Conservation (phyloP, 2,797 vertebrate genomes). For the Phylloscopus collybita region DNA sequence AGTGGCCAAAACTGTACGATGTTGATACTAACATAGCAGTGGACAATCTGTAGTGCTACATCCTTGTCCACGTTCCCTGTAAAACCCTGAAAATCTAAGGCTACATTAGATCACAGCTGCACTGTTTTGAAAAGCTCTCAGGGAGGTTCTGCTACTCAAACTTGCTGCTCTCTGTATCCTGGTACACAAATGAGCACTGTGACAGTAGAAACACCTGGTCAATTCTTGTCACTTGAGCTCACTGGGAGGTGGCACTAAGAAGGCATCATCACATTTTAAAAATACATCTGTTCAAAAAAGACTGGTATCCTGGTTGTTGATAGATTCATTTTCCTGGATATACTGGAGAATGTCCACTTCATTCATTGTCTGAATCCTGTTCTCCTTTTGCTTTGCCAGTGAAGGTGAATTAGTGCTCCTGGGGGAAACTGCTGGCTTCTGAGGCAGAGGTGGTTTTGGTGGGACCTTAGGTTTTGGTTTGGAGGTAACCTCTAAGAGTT, state of each 20-base stretch:
- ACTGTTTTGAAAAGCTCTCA: background rate
- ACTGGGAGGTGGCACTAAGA: background rate
- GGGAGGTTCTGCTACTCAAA: background rate
- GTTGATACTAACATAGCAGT: background rate
- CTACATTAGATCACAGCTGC: background rate
- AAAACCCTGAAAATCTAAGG: constrained; percentile 21
- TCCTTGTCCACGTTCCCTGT: background rate
- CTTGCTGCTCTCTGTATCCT: background rate
- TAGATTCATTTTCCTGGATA: constrained; percentile 82
- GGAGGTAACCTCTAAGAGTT: constrained; percentile 75
- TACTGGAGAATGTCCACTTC: constrained; percentile 85
- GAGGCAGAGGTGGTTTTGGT: constrained; percentile 74
- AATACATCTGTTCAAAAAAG: constrained; percentile 75
- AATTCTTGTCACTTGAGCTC: background rate
- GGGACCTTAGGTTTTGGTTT: constrained; percentile 68
- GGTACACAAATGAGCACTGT: background rate
- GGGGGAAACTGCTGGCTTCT: constrained; percentile 59
- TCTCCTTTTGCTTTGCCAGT: constrained; percentile 29
- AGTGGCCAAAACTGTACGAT: background rate
- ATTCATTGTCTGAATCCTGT: constrained; percentile 77
- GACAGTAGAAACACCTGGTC: background rate
- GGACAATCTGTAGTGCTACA: background rate
- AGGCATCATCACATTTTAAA: background rate
- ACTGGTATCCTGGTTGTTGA: constrained; percentile 69
- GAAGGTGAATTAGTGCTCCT: background rate